Base-by-base conservation (phyloP, 2,888 invertebrate species). In the Synergus laeviventris region DNA sequence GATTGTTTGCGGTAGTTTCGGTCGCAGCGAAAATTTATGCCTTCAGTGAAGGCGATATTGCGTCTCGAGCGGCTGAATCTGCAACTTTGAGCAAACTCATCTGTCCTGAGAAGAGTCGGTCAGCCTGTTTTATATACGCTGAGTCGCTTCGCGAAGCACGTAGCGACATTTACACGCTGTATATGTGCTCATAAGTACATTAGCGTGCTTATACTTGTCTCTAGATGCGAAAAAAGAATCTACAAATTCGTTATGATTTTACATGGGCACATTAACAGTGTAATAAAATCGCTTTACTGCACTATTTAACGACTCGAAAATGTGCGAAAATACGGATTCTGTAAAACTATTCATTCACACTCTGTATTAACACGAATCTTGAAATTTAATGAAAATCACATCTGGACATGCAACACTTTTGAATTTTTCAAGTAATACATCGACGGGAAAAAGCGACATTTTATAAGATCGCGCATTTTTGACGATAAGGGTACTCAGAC, bases 111-210 rank as follows among this genome's bases (percentile, higher is more conserved):
- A 82, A 79, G 85, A 84, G 85, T 86, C 84, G 87, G 86, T 87
- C 85, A 86, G 88, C 88, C 88, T 87, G 85, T 89, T 90, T 89
- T 89, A 89, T 89, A 90, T 89, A 89, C 88, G 89, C 89, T 89
- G 90, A 90, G 88, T 90, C 87, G 89, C 84, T 85, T 75, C 78
- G 81, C 81, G 84, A 85, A 85, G 90, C 89, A 89, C 87, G 88
- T 89, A 89, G 87, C 85, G 83, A 86, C 89, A 87, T 89, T 89
- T 88, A 87, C 86, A 86, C 86, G 86, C 81, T 80, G 81, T 84
- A 84, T 84, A 38, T 62, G 62, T 18, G 86, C 77, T 80, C 83
- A 80, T 84, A 86, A 84, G 85, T 85, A 84, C 84, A 82, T 81
- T 81, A 83, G 84, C 79, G 83, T 12, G 62, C 18, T 62, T 12